Percentiles rank a stretch among this genome's conserved stretches.
These are phyloP conservation scores for Dynastes hyllus DNA, from an alignment of 2,888 invertebrate genomes.

Conservation along the genomic window DNA sequence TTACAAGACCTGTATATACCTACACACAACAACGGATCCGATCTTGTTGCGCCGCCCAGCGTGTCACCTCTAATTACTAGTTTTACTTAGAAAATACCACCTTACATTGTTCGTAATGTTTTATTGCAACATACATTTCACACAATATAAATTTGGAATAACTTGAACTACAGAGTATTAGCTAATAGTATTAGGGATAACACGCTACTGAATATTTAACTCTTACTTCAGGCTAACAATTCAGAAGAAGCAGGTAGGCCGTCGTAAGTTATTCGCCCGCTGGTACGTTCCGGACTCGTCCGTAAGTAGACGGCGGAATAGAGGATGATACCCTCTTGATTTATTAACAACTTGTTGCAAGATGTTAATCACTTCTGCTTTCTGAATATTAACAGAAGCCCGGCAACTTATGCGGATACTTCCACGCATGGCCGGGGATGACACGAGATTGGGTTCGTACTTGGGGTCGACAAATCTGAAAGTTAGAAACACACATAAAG, in stretches of 20 bases:
- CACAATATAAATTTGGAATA: too few relatives aligned
- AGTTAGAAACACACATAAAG: background rate
- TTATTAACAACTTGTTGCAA: slow-evolving; percentile 69
- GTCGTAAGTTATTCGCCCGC: slow-evolving; percentile 23
- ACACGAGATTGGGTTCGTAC: background rate
- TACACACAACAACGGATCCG: too few relatives aligned
- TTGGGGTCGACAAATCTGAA: background rate
- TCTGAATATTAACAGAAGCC: slow-evolving; percentile 54
- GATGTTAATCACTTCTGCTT: slow-evolving; percentile 67
- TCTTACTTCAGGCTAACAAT: background rate
- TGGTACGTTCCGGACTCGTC: slow-evolving; percentile 17
- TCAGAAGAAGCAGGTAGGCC: slow-evolving; percentile 1
- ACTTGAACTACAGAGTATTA: too few relatives aligned
- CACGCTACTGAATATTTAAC: slow-evolving; percentile 9
- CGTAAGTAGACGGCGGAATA: slow-evolving; percentile 54
- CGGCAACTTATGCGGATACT: slow-evolving; percentile 53
- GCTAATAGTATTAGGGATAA: background rate
- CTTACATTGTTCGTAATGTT: too few relatives aligned
- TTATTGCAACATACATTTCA: too few relatives aligned
- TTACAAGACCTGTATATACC: too few relatives aligned
- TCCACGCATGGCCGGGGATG: background rate
- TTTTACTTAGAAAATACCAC: too few relatives aligned
- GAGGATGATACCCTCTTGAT: slow-evolving; percentile 66
- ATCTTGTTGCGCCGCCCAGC: too few relatives aligned
- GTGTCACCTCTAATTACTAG: too few relatives aligned